A percentile compares a stretch with the other conserved stretches of the same genome.
These are phyloP conservation scores for Oenanthe melanoleuca DNA, from an alignment of 2,113 vertebrate genomes.

Conservation along the genomic window DNA sequence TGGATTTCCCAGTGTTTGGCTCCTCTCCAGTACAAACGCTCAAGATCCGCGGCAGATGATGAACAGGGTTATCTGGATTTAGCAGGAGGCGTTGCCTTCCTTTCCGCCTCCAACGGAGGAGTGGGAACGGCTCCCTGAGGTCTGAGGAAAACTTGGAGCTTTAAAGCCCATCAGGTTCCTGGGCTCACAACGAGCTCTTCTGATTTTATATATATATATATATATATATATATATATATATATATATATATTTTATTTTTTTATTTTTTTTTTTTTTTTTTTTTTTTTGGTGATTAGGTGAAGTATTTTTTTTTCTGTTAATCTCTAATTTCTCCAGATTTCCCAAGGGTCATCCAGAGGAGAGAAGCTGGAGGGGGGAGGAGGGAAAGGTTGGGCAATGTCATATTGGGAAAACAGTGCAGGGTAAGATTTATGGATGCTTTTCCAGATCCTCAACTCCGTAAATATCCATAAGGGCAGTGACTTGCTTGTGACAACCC, in stretches of 20 bases:
- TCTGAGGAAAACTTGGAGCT: not conserved
- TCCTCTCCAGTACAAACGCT: slow-evolving; percentile 16
- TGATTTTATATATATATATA: not conserved
- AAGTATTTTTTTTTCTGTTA: slow-evolving; percentile 25
- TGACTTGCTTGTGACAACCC: not conserved
- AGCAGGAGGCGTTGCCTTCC: slow-evolving; percentile 4
- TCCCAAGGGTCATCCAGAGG: not conserved
- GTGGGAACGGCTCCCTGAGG: not conserved
- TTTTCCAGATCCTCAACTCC: not conserved
- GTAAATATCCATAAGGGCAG: not conserved
- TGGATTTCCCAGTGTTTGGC: not conserved
- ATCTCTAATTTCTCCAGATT: not conserved
- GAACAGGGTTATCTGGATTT: slow-evolving; percentile 42
- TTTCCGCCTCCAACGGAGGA: not conserved
- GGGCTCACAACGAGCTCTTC: not conserved
- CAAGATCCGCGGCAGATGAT: not conserved
- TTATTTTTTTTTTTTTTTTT: not conserved
- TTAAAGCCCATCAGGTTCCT: slow-evolving; percentile 37
- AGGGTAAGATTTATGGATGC: not conserved
- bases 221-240: too few relatives aligned
- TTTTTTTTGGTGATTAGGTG: not conserved
- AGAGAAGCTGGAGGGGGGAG: not conserved
- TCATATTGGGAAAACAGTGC: not conserved
- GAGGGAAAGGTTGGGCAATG: accelerated
- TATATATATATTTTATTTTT: not conserved